Evolutionary conservation across 1,140 invertebrate species (phyloP).

Genomic region (Drosophila dunni): DNA sequence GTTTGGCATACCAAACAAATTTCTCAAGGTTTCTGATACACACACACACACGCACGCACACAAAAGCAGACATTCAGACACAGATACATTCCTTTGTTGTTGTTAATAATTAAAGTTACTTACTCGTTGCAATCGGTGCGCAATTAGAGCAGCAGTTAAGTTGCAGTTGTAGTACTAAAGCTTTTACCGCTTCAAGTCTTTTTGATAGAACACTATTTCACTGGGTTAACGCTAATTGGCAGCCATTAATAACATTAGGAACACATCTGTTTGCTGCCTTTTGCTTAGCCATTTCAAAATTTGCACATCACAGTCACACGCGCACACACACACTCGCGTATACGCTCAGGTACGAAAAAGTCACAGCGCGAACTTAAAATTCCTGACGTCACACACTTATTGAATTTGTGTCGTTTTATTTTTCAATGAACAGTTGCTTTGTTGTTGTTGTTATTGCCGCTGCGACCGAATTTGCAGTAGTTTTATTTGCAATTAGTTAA

Average conservation of each 20-base stretch:
- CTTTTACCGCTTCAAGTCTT: constrained; percentile 30
- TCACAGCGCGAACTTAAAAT: constrained; percentile 35
- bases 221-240: constrained; percentile 56
- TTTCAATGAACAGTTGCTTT: constrained; percentile 25
- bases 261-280: constrained; percentile 34
- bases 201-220: constrained; percentile 38
- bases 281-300: constrained; percentile 53
- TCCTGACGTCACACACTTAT: constrained; percentile 24
- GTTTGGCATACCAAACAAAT: constrained; percentile 36
- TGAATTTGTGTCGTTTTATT: constrained; percentile 19
- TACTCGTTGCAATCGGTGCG: constrained; percentile 47
- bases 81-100: constrained; percentile 10
- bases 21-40: constrained; percentile 60
- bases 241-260: constrained; percentile 36
- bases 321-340: constrained; percentile 26
- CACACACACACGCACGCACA: no score
- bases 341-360: not conserved
- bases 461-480: constrained; percentile 24
- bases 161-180: constrained; percentile 21
- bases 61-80: constrained; percentile 8
- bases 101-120: constrained; percentile 63
- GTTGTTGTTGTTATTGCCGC: constrained; percentile 16
- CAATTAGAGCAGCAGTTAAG: constrained; percentile 40
- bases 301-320: constrained; percentile 35
- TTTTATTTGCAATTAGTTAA: constrained; percentile 47